These are phyloP conservation scores for Heterodera carotae DNA, from an alignment of 1,140 invertebrate genomes.

Conservation along the genomic window DNA sequence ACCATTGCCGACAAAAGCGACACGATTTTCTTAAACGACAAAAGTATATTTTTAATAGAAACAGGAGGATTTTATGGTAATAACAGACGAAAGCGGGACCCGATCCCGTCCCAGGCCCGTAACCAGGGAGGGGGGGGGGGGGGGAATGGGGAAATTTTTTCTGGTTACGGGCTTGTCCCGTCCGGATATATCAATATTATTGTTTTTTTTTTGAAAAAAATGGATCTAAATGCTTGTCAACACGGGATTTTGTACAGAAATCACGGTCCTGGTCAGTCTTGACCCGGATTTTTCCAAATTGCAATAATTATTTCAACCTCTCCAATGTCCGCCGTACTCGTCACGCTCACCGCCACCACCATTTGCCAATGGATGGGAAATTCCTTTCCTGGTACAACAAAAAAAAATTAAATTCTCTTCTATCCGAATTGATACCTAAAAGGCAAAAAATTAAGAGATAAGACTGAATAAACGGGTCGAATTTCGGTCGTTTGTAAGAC, in stretches of 20 bases:
- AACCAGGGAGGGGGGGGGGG: too few relatives aligned
- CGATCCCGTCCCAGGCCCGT: too few relatives aligned
- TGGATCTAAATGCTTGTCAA: too few relatives aligned
- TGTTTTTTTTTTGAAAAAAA: too few relatives aligned
- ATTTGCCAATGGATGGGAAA: conserved; percentile 8
- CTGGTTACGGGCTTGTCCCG: too few relatives aligned
- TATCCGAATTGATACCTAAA: too few relatives aligned
- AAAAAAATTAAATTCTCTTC: background rate
- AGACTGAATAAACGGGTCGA: too few relatives aligned
- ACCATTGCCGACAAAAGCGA: conserved; percentile 47
- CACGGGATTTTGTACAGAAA: too few relatives aligned
- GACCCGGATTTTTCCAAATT: background rate
- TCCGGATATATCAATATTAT: too few relatives aligned
- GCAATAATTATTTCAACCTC: background rate
- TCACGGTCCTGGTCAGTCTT: too few relatives aligned
- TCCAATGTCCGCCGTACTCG: background rate
- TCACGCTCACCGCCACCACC: background rate
- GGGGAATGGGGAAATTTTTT: too few relatives aligned
- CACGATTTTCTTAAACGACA: conserved; percentile 12
- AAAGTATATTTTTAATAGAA: background rate
- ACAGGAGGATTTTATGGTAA: background rate
- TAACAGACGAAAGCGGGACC: background rate
- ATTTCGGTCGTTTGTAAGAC: too few relatives aligned
- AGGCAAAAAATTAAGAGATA: background rate
- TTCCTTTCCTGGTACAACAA: background rate